These are phyloP conservation scores for Leptopilina drosophilae DNA, from an alignment of 2,888 invertebrate genomes.

Conservation along the genomic window DNA sequence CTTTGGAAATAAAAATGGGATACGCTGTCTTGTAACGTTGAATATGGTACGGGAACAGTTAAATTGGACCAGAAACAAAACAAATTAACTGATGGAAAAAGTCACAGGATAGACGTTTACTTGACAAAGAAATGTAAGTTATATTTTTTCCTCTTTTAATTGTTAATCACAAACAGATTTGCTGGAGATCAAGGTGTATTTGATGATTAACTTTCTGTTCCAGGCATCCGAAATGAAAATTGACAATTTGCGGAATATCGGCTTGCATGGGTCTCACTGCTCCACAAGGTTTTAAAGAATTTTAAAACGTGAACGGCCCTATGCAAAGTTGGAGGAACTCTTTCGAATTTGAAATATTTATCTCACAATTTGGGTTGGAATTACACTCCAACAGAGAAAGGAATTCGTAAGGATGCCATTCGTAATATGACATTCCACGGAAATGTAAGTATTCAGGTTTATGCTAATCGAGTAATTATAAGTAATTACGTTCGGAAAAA, in stretches of 20 bases:
- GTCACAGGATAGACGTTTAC: conserved; percentile 88
- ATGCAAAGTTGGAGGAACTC: conserved; percentile 90
- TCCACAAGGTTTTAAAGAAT: conserved; percentile 85
- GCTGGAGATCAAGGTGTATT: not conserved
- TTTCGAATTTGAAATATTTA: conserved; percentile 82
- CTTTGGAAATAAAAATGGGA: conserved; percentile 91
- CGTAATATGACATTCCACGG: conserved; percentile 93
- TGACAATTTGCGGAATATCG: conserved; percentile 84
- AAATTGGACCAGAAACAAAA: conserved; percentile 84
- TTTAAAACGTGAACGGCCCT: conserved; percentile 90
- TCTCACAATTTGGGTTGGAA: conserved; percentile 84
- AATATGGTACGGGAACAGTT: conserved; percentile 91
- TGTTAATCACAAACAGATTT: not conserved
- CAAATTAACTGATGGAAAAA: conserved; percentile 88
- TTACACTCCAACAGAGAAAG: conserved; percentile 83
- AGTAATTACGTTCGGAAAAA: too few relatives aligned
- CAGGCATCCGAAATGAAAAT: conserved; percentile 86
- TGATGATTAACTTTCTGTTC: conserved; percentile 42
- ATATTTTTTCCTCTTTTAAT: conserved; percentile 15
- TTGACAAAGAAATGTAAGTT: conserved; percentile 77
- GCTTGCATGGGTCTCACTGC: conserved; percentile 85
- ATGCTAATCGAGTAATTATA: too few relatives aligned
- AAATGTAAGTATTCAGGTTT: conserved; percentile 77
- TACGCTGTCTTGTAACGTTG: conserved; percentile 88
- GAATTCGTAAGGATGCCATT: conserved; percentile 94